phyloP scores from a whole-genome alignment of 2,113 vertebrate genomes.

The Corythornis cristatus region DNA sequence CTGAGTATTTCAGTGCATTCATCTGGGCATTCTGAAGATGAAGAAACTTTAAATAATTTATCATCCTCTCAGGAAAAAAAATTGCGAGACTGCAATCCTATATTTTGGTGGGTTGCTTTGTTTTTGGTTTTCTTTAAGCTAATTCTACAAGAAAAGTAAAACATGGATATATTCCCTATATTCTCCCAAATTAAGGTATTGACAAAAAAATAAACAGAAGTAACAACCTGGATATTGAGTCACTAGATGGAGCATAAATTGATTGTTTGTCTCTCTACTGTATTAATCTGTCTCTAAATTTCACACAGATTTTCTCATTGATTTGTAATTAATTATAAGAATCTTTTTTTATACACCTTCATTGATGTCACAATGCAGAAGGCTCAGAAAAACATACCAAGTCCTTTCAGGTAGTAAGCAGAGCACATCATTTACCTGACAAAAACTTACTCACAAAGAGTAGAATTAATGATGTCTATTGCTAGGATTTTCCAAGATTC shows the following conservation, averaged over 20 bases:
- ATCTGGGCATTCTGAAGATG: slow-evolving; percentile 27
- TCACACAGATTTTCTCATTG: not conserved
- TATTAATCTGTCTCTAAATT: not conserved
- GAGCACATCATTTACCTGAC: not conserved
- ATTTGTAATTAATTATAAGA: not conserved
- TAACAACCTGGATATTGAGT: not conserved
- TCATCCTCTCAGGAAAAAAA: not conserved
- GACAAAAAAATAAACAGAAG: not conserved
- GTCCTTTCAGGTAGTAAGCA: not conserved
- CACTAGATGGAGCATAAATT: not conserved
- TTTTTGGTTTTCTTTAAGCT: not conserved
- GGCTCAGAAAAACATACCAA: not conserved
- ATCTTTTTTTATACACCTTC: not conserved
- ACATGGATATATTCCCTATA: not conserved
- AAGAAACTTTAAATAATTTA: slow-evolving; percentile 46
- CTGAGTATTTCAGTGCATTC: slow-evolving; percentile 1
- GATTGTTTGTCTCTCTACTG: not conserved
- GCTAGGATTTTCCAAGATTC: not conserved
- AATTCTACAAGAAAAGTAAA: not conserved
- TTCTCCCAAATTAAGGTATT: not conserved
- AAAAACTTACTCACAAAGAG: not conserved
- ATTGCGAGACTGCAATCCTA: not conserved
- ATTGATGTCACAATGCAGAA: not conserved
- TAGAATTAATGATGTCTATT: not conserved
- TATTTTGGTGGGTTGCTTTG: not conserved